These are phyloP conservation scores for Cosmia trapezina DNA, from an alignment of 2,888 invertebrate species.

Conservation along the genomic window DNA sequence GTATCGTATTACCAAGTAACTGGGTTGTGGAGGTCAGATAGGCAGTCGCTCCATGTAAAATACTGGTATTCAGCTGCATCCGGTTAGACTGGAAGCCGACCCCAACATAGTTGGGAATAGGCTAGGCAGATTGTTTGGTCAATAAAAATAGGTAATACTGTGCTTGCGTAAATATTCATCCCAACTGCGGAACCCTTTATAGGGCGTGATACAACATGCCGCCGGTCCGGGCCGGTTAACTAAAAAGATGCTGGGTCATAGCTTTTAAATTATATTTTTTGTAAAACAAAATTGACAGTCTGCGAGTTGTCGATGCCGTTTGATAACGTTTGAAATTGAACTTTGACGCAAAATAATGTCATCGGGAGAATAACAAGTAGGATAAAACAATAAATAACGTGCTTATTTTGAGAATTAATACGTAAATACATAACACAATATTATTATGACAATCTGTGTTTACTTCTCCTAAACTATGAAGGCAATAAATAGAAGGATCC, in stretches of 20 bases:
- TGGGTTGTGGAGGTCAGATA: too few species aligned
- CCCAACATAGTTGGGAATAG: too few species aligned
- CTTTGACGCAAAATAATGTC: not conserved
- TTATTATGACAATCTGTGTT: slow-evolving; percentile 12
- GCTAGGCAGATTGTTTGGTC: too few species aligned
- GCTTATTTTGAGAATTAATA: not conserved
- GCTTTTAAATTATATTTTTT: not conserved
- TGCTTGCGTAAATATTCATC: not conserved
- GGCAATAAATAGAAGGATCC: slow-evolving; percentile 83
- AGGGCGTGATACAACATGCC: too few species aligned
- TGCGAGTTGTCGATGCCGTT: not conserved
- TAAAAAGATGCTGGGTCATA: slow-evolving; percentile 1
- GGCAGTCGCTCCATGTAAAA: too few species aligned
- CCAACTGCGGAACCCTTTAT: not conserved
- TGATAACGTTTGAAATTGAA: not conserved
- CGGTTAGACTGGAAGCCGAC: too few species aligned
- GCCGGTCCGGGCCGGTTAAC: too few species aligned
- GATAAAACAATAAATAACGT: not conserved
- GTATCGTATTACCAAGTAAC: too few species aligned
- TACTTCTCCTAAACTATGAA: slow-evolving; percentile 71
- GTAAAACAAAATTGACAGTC: slow-evolving; percentile 12
- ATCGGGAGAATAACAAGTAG: not conserved
- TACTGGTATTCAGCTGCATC: too few species aligned
- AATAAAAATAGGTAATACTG: too few species aligned
- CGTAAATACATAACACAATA: too few species aligned